phyloP scores from a whole-genome alignment of 2,113 vertebrate species.

The Zapus hudsonius region DNA sequence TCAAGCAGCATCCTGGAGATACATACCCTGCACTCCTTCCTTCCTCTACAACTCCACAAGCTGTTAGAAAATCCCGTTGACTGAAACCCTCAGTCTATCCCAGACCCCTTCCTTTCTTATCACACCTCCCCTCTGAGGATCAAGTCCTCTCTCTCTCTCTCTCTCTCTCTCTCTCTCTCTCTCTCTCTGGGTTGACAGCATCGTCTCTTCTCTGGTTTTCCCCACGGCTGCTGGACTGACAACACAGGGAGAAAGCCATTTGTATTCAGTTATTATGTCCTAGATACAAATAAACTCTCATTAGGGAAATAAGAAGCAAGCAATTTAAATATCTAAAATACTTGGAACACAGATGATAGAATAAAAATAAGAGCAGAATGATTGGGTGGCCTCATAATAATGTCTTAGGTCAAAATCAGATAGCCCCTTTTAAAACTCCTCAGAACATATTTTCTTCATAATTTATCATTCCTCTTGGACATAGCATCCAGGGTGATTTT shows the following conservation, averaged over 20 bases:
- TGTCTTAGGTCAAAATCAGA: constrained; percentile 68
- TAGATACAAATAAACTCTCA: constrained; percentile 65
- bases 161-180: neutral
- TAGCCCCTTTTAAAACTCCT: constrained; percentile 61
- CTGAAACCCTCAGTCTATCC: neutral
- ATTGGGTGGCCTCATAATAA: constrained; percentile 17
- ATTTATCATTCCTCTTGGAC: constrained; percentile 67
- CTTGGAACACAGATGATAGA: constrained; percentile 50
- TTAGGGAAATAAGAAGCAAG: constrained; percentile 68
- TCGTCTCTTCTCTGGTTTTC: neutral
- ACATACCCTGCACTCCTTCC: too few relatives aligned
- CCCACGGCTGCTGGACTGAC: neutral
- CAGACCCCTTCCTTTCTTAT: neutral
- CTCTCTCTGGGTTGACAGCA: neutral
- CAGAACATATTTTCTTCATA: constrained; percentile 52
- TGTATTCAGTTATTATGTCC: constrained; percentile 16
- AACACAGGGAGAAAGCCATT: neutral
- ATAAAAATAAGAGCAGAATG: constrained; percentile 23
- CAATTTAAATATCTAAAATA: constrained; percentile 70
- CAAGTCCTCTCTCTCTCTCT: rapidly evolving
- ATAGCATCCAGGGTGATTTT: constrained; percentile 58
- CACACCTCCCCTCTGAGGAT: too few relatives aligned
- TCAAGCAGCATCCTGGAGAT: neutral
- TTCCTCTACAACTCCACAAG: neutral
- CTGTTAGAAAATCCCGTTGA: neutral